Base-by-base conservation (phyloP, 2,113 vertebrate species). In the Clinocottus analis region DNA sequence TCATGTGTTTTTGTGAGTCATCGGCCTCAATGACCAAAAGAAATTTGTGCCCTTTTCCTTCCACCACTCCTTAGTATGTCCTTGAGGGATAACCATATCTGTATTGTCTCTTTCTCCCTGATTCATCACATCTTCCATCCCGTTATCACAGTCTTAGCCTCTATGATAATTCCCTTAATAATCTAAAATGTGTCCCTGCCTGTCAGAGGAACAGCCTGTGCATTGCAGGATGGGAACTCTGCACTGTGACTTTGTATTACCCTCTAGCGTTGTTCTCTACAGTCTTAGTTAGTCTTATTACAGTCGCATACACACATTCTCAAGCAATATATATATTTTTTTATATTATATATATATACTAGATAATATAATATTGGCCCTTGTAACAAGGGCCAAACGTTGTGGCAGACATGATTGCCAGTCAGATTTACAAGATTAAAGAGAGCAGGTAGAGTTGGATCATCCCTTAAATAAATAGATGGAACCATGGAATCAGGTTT, bases 21-120 rank as follows among this genome's bases (percentile, higher is more conserved):
- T 72, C 53, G 13, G 5, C 25, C 51, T 61, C 21, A 55, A 9
- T 7, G 16, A 37, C 60, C 43, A 49, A 56, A n/a, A 79, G 35
- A 71, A 71, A 6, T 4, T 9, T 21, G 2, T 31, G 8, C 43
- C 17, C 11, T 56, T 45, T 75, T 45, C 13, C 23, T 62, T 72
- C n/a, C n/a, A n/a, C 7, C 17, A 19, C 27, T 64, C 25, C 1
- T 51, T 19, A 68, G 23, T 21, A 1, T 39, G 75, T 31, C 83
- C 80, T 85, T 82, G 41, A 71, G 33, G 62, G 59, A 72, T 75
- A 80, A 75, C 43, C 11, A 82, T 79, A 76, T 67, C 66, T 77
- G 23, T 11, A 14, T 43, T 23, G 27, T 80, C 51, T 87, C 39
- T 43, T 29, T 74, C 33, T 82, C n/a, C 35, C 31, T 65, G 31